Base-by-base conservation (phyloP, 2,113 vertebrate species). In the Myotis brandtii region DNA sequence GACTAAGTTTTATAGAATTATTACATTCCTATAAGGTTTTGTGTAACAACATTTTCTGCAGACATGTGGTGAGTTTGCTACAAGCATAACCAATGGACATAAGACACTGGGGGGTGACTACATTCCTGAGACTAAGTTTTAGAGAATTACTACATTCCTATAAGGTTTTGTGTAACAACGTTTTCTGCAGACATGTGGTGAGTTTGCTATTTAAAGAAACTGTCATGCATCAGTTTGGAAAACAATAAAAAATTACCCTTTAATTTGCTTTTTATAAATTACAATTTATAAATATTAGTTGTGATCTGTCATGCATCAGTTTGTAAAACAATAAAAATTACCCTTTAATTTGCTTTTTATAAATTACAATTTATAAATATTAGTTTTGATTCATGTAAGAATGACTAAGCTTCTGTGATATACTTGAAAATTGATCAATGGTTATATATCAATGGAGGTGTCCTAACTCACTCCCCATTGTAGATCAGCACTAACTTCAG, bases 1-100 rank as follows among this genome's bases (percentile, higher is more conserved):
- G 21, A 18, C 23, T 95, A 54, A 88, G 75, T 92, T 73, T 96
- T 89, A 75, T 20, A 84, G 50, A 79, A 86, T 75, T 34, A 62
- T 9, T 27, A 40, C 12, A 86, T 59, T 91, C 9, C 32, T 84
- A 27, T 66, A 93, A 82, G 43, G 6, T 73, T 93, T 64, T 59
- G 2, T 87, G 6, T 16, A 76, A 75, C 20, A 48, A 70, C 23
- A 23, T 70, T 48, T 73, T 95, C n/a, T 90, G 34, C 23, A 91
- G n/a, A 34, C 2, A 48, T 18, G 23, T 73, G 4, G 59, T 77
- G 12, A 93, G 16, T 66, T 81, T 85, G 1, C 1, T 43, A 37
- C n/a, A n/a, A n/a, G n/a, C n/a, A n/a, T n/a, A n/a, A n/a, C n/a
- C n/a, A n/a, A n/a, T n/a, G n/a, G n/a, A n/a, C n/a, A n/a, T n/a